Percentiles rank a stretch among this genome's conserved stretches.
Conservation (phyloP, 2,797 vertebrate species). For the Tangara arthus region DNA sequence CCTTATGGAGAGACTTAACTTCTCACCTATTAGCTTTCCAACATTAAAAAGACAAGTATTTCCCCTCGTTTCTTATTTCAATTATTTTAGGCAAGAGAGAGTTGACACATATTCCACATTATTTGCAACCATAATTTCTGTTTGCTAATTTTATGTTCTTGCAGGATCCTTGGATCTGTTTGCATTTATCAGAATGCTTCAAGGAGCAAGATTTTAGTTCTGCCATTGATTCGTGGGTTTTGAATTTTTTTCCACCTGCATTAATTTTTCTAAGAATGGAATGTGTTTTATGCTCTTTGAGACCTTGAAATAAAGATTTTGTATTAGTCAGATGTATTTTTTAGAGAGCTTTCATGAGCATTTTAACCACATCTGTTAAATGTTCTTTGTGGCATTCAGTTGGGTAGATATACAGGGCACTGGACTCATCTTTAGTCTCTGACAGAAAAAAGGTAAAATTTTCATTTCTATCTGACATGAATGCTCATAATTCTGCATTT, state of each 20-base stretch:
- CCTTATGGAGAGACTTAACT: background rate
- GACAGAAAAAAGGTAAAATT: background rate
- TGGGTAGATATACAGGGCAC: background rate
- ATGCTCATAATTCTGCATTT: background rate
- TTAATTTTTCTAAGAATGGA: background rate
- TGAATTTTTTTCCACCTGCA: background rate
- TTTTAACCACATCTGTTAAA: background rate
- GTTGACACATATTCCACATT: background rate
- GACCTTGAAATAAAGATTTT: background rate
- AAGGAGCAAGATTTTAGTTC: background rate
- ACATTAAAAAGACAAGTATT: background rate
- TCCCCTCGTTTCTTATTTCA: background rate
- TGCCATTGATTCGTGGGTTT: rapidly evolving
- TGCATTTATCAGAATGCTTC: background rate
- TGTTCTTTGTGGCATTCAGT: background rate
- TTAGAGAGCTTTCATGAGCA: background rate
- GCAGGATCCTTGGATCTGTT: background rate
- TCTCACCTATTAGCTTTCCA: background rate
- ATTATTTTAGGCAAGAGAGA: background rate
- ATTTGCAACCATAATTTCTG: background rate
- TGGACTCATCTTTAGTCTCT: background rate
- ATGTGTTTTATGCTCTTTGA: background rate
- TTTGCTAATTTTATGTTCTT: background rate
- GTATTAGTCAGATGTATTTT: background rate
- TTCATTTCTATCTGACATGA: background rate